Evolutionary conservation across 2,113 vertebrate genomes (phyloP).

Genomic region (Lagenorhynchus albirostris): DNA sequence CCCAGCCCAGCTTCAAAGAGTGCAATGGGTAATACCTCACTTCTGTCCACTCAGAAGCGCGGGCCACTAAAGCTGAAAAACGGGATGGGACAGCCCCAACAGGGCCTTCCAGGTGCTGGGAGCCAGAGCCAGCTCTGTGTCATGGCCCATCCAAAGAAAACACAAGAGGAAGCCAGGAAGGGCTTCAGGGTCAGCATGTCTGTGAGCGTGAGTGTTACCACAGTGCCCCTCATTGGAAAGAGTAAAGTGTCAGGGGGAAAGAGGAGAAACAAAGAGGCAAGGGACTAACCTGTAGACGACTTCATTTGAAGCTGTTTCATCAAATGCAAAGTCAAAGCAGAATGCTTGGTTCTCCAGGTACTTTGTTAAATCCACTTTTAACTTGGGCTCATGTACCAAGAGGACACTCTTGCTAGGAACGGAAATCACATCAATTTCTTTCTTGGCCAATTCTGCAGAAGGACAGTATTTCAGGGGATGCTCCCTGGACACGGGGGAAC

Average conservation of each 20-base stretch:
- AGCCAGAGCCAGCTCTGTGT: not conserved
- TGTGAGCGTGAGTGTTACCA: not conserved
- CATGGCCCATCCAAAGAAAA: not conserved
- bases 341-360: slow-evolving; percentile 96
- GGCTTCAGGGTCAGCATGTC: not conserved
- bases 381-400: slow-evolving; percentile 95
- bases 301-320: slow-evolving; percentile 91
- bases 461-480: slow-evolving; percentile 35
- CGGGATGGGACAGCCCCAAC: not conserved
- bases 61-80: not conserved
- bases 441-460: slow-evolving; percentile 88
- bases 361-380: slow-evolving; percentile 98
- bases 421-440: slow-evolving; percentile 97
- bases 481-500: not conserved
- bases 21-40: not conserved
- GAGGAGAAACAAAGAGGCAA: not conserved
- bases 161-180: not conserved
- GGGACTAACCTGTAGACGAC: slow-evolving; percentile 92
- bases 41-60: not conserved
- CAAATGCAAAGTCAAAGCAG: slow-evolving; percentile 95
- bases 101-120: not conserved
- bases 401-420: slow-evolving; percentile 89
- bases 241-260: not conserved
- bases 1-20: not conserved
- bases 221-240: not conserved